These are phyloP conservation scores for Limanda limanda DNA, from an alignment of 2,113 vertebrate species.

Conservation along the genomic window DNA sequence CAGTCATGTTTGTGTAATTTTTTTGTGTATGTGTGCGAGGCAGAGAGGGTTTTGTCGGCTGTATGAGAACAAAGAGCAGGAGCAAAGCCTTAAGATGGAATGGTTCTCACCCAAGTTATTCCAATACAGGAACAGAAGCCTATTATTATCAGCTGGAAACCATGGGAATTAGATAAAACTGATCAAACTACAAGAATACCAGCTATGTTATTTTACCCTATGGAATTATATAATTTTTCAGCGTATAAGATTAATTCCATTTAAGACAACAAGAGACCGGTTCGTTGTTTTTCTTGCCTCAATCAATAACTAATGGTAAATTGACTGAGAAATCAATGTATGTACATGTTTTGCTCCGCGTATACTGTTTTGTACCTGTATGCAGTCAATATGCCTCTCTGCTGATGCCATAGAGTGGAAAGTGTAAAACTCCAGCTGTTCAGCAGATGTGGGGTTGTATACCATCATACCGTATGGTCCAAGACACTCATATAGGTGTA, in stretches of 20 bases:
- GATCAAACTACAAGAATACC: background rate
- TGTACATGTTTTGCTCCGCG: background rate
- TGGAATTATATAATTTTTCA: slow-evolving; percentile 24
- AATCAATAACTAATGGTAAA: background rate
- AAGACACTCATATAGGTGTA: background rate
- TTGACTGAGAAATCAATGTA: slow-evolving; percentile 28
- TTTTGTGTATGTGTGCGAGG: background rate
- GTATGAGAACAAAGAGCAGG: background rate
- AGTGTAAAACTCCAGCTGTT: slow-evolving; percentile 13
- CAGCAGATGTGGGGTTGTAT: slow-evolving; percentile 1
- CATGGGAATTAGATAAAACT: slow-evolving; percentile 1
- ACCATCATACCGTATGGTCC: background rate
- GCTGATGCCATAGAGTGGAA: slow-evolving; percentile 1
- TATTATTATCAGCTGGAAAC: background rate
- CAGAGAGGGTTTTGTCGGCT: background rate
- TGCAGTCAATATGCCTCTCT: background rate
- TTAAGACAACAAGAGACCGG: no score
- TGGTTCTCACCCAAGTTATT: background rate
- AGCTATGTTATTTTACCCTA: background rate
- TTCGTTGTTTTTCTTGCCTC: no score
- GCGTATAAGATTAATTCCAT: background rate
- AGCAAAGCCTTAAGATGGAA: slow-evolving; percentile 17
- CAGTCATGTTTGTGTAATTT: slow-evolving; percentile 22
- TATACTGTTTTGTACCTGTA: background rate
- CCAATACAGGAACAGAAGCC: background rate